Evolutionary conservation across 2,113 vertebrate genomes (phyloP).

Genomic region (Myiopsitta monachus): DNA sequence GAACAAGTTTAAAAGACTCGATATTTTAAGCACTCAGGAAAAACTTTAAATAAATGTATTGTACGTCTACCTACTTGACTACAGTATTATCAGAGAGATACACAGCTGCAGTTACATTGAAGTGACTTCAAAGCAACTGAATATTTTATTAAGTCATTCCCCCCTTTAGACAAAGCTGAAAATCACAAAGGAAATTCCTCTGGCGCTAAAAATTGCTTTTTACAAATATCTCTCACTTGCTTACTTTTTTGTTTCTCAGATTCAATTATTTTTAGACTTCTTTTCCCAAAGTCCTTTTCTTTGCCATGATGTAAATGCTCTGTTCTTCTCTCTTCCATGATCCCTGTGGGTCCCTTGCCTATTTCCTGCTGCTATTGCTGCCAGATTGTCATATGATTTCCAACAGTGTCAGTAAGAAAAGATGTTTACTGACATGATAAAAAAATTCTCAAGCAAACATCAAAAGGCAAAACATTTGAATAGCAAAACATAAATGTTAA

Average conservation of each 20-base stretch:
- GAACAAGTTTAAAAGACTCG: background rate
- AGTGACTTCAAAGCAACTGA: background rate
- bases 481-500: background rate
- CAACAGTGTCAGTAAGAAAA: background rate
- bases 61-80: background rate
- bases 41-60: background rate
- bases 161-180: background rate
- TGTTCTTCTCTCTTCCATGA: background rate
- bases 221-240: background rate
- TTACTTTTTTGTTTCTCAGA: background rate
- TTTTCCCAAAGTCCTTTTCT: background rate
- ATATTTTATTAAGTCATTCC: background rate
- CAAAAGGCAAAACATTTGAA: constrained; percentile 8
- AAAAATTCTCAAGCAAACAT: background rate
- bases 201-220: background rate
- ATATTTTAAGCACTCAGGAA: background rate
- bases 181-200: background rate
- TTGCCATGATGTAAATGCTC: background rate
- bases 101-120: background rate
- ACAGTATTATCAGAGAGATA: background rate
- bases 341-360: background rate
- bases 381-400: background rate
- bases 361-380: background rate
- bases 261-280: background rate
- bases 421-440: background rate